Percentiles rank a stretch among this genome's conserved stretches.
Conservation (phyloP, 2,797 vertebrate species). For the Fistularia commersonii region DNA sequence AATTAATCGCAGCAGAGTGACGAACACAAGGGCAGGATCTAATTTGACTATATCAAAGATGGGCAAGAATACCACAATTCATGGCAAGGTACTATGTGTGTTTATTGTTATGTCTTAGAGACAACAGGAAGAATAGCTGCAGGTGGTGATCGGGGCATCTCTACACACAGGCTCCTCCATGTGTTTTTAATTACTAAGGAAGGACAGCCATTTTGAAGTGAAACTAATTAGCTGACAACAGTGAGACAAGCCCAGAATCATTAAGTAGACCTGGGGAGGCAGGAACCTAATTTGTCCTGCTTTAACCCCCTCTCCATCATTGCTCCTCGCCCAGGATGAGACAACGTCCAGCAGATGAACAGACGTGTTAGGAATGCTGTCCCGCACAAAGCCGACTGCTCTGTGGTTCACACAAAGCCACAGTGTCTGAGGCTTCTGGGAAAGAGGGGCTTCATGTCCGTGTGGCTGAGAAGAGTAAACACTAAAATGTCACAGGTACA, state of each 20-base stretch:
- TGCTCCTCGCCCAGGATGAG: conserved; percentile 21
- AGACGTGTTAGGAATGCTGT: conserved; percentile 53
- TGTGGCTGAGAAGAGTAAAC: conserved; percentile 54
- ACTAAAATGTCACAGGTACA: conserved; percentile 47
- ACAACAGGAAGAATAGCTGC: conserved; percentile 20
- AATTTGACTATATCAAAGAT: conserved; percentile 63
- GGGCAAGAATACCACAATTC: conserved; percentile 41
- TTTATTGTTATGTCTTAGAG: conserved; percentile 21
- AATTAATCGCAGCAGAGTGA: conserved; percentile 74
- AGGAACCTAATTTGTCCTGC: conserved; percentile 29
- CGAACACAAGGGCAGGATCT: conserved; percentile 66
- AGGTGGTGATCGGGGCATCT: conserved; percentile 20
- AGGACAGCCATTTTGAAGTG: conserved; percentile 64
- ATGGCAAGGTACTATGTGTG: conserved; percentile 25
- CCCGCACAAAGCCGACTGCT: conserved; percentile 50
- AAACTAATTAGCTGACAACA: conserved; percentile 60
- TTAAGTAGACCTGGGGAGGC: conserved; percentile 40
- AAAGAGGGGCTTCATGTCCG: conserved; percentile 34
- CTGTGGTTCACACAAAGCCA: conserved; percentile 54
- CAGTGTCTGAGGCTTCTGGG: conserved; percentile 50
- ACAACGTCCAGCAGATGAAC: conserved; percentile 44
- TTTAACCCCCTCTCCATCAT: conserved; percentile 2
- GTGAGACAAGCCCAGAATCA: conserved; percentile 40
- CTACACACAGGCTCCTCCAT: conserved; percentile 44
- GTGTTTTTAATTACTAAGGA: conserved; percentile 66